Evolutionary conservation across 2,113 vertebrate species (phyloP), one percentile per base, ranked within the genome.

Genomic region (Catharus bicknelli): DNA sequence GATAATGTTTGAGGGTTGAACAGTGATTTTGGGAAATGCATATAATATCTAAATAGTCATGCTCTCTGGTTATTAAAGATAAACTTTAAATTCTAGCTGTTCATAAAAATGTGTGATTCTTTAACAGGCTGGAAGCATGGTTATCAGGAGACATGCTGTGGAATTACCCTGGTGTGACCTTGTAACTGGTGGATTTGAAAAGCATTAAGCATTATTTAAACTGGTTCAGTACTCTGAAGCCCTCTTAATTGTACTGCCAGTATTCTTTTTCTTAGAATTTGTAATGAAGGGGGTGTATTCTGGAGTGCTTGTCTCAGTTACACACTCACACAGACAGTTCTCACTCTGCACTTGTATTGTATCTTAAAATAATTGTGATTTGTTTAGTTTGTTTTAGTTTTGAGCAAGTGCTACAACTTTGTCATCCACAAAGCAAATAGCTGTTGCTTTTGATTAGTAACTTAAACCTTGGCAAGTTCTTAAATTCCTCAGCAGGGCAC

Each of bases 401-500:
- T 57, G 16, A 81, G 26, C 23, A n/a, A 73, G n/a, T 66, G 42
- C 68, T 67, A 13, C 5, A 34, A 40, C 38, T 70, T 90, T 86
- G 34, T 80, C 32, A 70, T 81, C 43, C 67, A 51, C 59, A 74
- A 76, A 86, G 43, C 36, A 86, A 77, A 68, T 53, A 77, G n/a
- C 48, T 83, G 30, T 80, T 93, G 53, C 36, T 75, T 90, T 84
- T 88, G 80, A 80, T 93, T 83, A 91, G 87, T 69, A 90, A 85
- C 55, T 80, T 57, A 80, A 93, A 95, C 55, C 72, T 91, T 91
- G 73, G 72, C 86, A 91, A 86, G 62, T 68, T 42, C 4, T 10
- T 85, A 62, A 85, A 94, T 92, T 87, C 91, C 80, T 80, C 74
- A 87, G 66, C 74, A 92, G 82, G 81, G 78, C 81, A 84, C 89